phyloP scores from a whole-genome alignment of 2,888 invertebrate genomes.

The Cabera pusaria region DNA sequence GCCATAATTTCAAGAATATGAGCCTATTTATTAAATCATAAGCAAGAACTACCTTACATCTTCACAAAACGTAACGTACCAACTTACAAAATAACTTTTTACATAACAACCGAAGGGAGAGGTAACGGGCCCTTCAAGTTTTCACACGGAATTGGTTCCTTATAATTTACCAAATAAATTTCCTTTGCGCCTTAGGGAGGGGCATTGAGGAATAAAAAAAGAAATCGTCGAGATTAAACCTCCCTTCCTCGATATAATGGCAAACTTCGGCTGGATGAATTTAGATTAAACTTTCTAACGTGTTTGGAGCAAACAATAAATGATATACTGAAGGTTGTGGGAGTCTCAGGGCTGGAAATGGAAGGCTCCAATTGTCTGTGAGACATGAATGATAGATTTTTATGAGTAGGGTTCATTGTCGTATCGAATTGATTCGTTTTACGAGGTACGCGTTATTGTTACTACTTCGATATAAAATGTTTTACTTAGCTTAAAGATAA shows the following conservation, averaged over 20 bases:
- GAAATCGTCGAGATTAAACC: slow-evolving; percentile 31
- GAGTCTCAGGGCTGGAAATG: background rate
- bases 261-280: slow-evolving; percentile 16
- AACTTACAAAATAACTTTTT: slow-evolving; percentile 16
- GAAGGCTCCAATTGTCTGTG: slow-evolving; percentile 2
- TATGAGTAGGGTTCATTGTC: slow-evolving; percentile 10
- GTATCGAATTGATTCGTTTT: slow-evolving; percentile 1
- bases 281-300: slow-evolving; percentile 22
- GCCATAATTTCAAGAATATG: too few relatives aligned
- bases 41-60: slow-evolving; percentile 6
- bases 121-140: slow-evolving; percentile 17
- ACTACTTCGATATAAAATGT: too few relatives aligned
- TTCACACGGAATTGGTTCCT: slow-evolving; percentile 29
- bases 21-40: too few relatives aligned
- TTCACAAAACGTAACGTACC: slow-evolving; percentile 20
- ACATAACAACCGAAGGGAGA: slow-evolving; percentile 18
- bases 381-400: slow-evolving; percentile 16
- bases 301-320: slow-evolving; percentile 16
- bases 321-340: slow-evolving; percentile 7
- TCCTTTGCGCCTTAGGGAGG: slow-evolving; percentile 17
- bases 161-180: slow-evolving; percentile 35
- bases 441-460: too few relatives aligned
- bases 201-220: slow-evolving; percentile 23
- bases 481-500: too few relatives aligned
- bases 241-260: slow-evolving; percentile 22